Evolutionary conservation across 1,140 invertebrate species (phyloP).

Genomic region (Andricus grossulariae): DNA sequence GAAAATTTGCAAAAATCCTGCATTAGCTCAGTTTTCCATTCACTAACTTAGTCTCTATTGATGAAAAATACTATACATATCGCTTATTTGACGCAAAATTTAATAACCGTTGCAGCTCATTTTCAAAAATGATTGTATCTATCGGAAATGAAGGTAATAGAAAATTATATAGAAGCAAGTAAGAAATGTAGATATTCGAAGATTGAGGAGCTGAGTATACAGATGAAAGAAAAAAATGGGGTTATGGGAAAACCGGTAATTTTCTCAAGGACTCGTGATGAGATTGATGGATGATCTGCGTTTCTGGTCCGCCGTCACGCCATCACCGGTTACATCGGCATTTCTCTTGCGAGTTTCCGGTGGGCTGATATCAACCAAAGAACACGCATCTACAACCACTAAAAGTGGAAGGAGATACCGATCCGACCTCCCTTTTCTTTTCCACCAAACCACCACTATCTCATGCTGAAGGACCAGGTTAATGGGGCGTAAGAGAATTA

Average conservation of each 20-base stretch:
- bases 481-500: conserved; percentile 26
- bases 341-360: conserved; percentile 1
- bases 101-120: no score
- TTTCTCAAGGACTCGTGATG: neutral
- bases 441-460: conserved; percentile 17
- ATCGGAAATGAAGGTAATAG: no score
- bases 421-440: conserved; percentile 14
- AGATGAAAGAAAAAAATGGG: neutral
- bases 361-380: conserved; percentile 15
- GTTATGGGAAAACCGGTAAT: neutral
- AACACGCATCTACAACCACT: conserved; percentile 4
- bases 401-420: conserved; percentile 3
- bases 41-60: no score
- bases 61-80: no score
- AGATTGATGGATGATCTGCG: conserved; percentile 18
- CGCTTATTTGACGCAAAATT: no score
- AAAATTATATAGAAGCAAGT: no score
- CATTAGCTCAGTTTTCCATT: no score
- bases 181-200: no score
- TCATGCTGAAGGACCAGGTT: conserved; percentile 21
- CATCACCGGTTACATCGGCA: conserved; percentile 16
- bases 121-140: no score
- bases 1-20: no score
- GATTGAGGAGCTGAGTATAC: neutral
- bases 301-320: conserved; percentile 19